Conservation (phyloP, 2,113 vertebrate genomes). For the Limanda limanda region DNA sequence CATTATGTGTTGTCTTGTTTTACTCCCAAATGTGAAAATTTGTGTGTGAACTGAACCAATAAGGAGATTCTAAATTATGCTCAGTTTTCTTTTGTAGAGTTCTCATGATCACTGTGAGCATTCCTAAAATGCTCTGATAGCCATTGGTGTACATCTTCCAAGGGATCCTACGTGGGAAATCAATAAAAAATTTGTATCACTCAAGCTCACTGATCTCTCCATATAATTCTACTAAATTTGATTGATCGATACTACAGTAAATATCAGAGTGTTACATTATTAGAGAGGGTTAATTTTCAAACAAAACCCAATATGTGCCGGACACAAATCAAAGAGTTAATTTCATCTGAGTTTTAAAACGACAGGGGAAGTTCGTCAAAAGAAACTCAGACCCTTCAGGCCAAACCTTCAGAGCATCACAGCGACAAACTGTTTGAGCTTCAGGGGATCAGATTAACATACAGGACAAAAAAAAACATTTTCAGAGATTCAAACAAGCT, state of each 20-base stretch:
- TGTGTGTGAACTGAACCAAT: background rate
- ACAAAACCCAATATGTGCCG: background rate
- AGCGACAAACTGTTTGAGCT: background rate
- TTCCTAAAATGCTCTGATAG: background rate
- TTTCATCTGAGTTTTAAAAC: background rate
- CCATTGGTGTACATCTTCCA: background rate
- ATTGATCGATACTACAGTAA: background rate
- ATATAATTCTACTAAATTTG: background rate
- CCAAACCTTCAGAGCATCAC: background rate
- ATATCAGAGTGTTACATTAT: background rate
- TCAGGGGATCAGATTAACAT: constrained; percentile 7
- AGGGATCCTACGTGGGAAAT: background rate
- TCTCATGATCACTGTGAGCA: background rate
- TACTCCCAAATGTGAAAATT: no score
- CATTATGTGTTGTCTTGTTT: background rate
- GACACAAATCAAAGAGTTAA: background rate
- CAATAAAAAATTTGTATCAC: no score
- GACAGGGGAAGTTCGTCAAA: background rate
- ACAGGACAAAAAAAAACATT: background rate
- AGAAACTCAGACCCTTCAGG: background rate
- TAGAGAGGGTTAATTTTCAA: background rate
- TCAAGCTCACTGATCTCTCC: background rate
- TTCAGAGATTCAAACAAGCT: constrained; percentile 2
- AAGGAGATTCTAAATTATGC: background rate
- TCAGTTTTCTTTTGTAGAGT: background rate